Conservation (phyloP, 2,888 invertebrate species). For the Perizoma flavofasciatum region DNA sequence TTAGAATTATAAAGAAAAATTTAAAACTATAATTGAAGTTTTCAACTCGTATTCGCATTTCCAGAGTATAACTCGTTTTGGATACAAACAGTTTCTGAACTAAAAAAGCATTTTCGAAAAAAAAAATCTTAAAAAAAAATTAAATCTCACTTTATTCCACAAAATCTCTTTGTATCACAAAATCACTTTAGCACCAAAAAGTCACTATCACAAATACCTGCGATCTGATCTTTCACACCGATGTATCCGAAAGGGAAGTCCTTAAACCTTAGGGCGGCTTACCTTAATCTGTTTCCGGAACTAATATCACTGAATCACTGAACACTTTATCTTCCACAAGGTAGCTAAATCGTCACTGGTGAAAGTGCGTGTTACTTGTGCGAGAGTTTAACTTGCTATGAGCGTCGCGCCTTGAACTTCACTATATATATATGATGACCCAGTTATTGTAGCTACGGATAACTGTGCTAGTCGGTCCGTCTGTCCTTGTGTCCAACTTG, state of each 20-base stretch:
- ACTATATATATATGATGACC: constrained; percentile 93
- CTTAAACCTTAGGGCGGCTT: constrained; percentile 54
- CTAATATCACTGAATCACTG: constrained; percentile 74
- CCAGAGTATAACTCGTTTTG: background rate
- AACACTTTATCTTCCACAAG: constrained; percentile 68
- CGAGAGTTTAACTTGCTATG: constrained; percentile 82
- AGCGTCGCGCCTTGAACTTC: constrained; percentile 92
- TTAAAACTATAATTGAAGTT: background rate
- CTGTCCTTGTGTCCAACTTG: constrained; percentile 66
- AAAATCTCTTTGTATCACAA: constrained; percentile 42
- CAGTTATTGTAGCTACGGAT: constrained; percentile 85
- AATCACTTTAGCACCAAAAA: constrained; percentile 34
- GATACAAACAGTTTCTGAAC: constrained; percentile 26
- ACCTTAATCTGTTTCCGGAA: constrained; percentile 67
- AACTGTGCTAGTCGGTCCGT: constrained; percentile 76
- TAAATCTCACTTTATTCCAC: constrained; percentile 19
- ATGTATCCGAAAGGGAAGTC: constrained; percentile 34
- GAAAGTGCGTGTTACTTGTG: constrained; percentile 79
- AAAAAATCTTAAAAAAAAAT: constrained; percentile 3
- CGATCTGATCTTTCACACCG: constrained; percentile 46
- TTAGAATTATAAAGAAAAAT: background rate
- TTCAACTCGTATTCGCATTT: background rate
- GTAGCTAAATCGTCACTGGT: constrained; percentile 65
- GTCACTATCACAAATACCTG: constrained; percentile 45
- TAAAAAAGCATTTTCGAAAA: constrained; percentile 3